Conservation (phyloP, 2,113 vertebrate species). For the Synodontis membranacea region DNA sequence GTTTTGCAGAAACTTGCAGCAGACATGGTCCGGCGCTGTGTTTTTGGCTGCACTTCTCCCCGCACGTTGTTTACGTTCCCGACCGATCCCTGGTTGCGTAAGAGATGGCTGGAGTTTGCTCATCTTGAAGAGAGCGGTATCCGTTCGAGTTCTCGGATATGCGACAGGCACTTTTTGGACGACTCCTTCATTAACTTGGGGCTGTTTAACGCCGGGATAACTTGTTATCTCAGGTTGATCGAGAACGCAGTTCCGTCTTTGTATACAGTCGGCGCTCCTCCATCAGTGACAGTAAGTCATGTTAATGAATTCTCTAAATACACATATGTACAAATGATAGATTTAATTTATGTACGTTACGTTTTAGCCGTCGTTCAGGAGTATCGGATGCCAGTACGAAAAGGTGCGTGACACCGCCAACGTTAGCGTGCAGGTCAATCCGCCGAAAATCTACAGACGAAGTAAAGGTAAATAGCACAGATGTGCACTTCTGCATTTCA, state of each 20-base stretch:
- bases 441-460: background rate
- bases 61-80: conserved; percentile 18
- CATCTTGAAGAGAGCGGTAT: conserved; percentile 11
- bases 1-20: background rate
- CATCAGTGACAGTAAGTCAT: background rate
- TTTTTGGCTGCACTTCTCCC: conserved; percentile 15
- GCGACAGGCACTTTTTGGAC: background rate
- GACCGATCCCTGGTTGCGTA: conserved; percentile 4
- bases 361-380: background rate
- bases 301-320: background rate
- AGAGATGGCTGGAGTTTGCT: conserved; percentile 18
- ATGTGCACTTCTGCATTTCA: background rate
- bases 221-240: conserved; percentile 5
- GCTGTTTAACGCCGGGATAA: conserved; percentile 13
- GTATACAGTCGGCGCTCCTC: conserved; percentile 4
- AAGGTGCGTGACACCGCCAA: background rate
- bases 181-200: conserved; percentile 9
- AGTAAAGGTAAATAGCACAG: conserved; percentile 12
- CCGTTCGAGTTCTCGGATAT: conserved; percentile 6
- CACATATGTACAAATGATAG: too few species aligned
- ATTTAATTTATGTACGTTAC: background rate
- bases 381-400: conserved; percentile 13
- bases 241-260: conserved; percentile 10
- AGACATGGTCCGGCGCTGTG: conserved; percentile 13
- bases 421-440: background rate